Conservation (phyloP, 2,797 vertebrate species). For the Channa striata region DNA sequence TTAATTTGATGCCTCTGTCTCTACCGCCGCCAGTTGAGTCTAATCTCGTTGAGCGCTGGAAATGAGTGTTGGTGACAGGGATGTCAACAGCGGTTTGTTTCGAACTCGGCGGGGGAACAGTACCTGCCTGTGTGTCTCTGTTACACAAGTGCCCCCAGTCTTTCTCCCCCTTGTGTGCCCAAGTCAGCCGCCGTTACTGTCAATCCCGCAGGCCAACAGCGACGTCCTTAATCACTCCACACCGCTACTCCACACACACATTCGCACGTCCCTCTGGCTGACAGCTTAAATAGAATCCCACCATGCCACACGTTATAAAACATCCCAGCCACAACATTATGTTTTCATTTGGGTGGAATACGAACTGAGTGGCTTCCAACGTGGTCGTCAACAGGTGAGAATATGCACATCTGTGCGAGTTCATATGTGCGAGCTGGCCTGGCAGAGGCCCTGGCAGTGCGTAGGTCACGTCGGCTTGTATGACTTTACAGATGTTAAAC, state of each 20-base stretch:
- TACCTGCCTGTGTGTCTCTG: constrained; percentile 84
- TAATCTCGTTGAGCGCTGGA: constrained; percentile 80
- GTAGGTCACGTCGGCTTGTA: constrained; percentile 54
- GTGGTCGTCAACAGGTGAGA: constrained; percentile 55
- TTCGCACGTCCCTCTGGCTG: constrained; percentile 52
- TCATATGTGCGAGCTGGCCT: constrained; percentile 12
- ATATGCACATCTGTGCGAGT: background rate
- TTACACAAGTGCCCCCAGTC: constrained; percentile 75
- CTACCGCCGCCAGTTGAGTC: constrained; percentile 74
- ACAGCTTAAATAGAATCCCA: constrained; percentile 69
- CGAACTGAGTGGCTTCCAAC: constrained; percentile 34
- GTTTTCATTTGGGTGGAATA: constrained; percentile 48
- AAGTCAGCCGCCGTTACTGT: constrained; percentile 79
- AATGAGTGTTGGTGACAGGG: constrained; percentile 85
- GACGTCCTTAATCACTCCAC: constrained; percentile 76
- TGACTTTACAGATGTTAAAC: constrained; percentile 71
- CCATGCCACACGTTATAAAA: constrained; percentile 53
- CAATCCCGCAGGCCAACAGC: constrained; percentile 72
- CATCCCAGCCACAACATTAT: constrained; percentile 46
- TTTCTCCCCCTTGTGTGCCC: constrained; percentile 64
- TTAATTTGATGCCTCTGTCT: constrained; percentile 83
- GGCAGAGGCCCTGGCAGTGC: constrained; percentile 39
- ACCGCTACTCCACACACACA: constrained; percentile 24
- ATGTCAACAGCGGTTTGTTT: constrained; percentile 87
- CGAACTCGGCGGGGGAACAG: constrained; percentile 80